phyloP scores from a whole-genome alignment of 1,140 invertebrate species.

The Himalopsyche phryganea region DNA sequence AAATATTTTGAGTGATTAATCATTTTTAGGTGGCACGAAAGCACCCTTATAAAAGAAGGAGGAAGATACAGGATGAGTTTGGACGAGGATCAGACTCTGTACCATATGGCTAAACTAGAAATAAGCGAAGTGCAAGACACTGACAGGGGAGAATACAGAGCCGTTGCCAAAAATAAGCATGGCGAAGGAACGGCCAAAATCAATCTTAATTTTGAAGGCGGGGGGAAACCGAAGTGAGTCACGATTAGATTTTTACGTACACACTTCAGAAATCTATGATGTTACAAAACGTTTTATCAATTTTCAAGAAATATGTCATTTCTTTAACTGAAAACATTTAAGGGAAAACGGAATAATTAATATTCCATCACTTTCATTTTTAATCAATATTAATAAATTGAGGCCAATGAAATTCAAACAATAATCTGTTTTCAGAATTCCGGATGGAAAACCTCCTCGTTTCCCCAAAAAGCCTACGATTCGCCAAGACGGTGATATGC shows the following conservation, averaged over 20 bases:
- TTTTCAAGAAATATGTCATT: too few species aligned
- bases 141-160: constrained; percentile 92
- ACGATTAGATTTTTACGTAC: too few species aligned
- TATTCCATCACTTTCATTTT: too few species aligned
- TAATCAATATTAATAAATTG: too few species aligned
- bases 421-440: too few species aligned
- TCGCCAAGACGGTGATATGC: constrained; percentile 86
- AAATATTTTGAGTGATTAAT: too few species aligned
- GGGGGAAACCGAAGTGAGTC: constrained; percentile 80
- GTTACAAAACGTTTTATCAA: too few species aligned
- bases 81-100: constrained; percentile 82
- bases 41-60: constrained; percentile 72
- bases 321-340: too few species aligned
- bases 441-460: constrained; percentile 89
- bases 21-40: constrained; percentile 81
- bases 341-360: too few species aligned
- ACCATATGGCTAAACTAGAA: constrained; percentile 82
- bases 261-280: too few species aligned
- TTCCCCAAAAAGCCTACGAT: constrained; percentile 98
- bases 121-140: constrained; percentile 76
- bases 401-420: too few species aligned
- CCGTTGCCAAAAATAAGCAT: constrained; percentile 85
- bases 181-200: constrained; percentile 92
- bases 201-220: constrained; percentile 92
- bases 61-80: constrained; percentile 74